phyloP scores from a whole-genome alignment of 2,113 vertebrate genomes.

The Neolamprologus sp. region DNA sequence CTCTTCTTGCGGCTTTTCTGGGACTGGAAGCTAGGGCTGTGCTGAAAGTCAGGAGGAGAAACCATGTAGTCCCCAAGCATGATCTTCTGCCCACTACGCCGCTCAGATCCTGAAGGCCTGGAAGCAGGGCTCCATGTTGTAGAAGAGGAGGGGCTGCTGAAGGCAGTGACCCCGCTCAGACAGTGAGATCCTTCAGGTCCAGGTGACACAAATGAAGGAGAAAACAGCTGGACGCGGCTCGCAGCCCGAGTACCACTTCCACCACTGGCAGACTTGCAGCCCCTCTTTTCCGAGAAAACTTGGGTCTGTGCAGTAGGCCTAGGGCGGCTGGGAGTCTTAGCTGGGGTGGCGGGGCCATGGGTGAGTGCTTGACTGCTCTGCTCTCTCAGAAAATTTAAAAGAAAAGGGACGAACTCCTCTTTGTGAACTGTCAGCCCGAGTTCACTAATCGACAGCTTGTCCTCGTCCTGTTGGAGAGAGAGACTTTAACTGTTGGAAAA shows the following conservation, averaged over 20 bases:
- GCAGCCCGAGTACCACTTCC: slow-evolving; percentile 37
- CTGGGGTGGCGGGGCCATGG: slow-evolving; percentile 88
- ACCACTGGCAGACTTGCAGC: slow-evolving; percentile 34
- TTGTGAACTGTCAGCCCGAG: slow-evolving; percentile 67
- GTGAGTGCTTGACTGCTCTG: slow-evolving; percentile 87
- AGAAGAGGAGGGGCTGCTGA: slow-evolving; percentile 74
- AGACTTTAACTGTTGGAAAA: background rate
- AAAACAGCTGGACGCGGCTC: slow-evolving; percentile 86
- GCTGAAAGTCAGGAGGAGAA: slow-evolving; percentile 62
- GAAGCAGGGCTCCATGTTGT: slow-evolving; percentile 59
- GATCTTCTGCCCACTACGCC: slow-evolving; percentile 67
- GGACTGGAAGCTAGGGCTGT: slow-evolving; percentile 44
- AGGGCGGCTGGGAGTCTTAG: slow-evolving; percentile 79
- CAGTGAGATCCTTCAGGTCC: slow-evolving; percentile 30
- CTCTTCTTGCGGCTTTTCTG: slow-evolving; percentile 74
- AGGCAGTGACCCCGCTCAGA: slow-evolving; percentile 49
- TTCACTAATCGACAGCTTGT: slow-evolving; percentile 41
- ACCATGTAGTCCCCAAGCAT: slow-evolving; percentile 79
- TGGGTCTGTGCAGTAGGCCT: slow-evolving; percentile 57
- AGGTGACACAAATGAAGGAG: slow-evolving; percentile 54
- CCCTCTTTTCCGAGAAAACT: slow-evolving; percentile 53
- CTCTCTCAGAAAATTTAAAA: slow-evolving; percentile 92
- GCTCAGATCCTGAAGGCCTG: slow-evolving; percentile 67
- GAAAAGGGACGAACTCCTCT: slow-evolving; percentile 90
- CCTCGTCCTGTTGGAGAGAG: slow-evolving; percentile 54